Conservation (phyloP, 2,113 vertebrate species). For the Podiceps cristatus region DNA sequence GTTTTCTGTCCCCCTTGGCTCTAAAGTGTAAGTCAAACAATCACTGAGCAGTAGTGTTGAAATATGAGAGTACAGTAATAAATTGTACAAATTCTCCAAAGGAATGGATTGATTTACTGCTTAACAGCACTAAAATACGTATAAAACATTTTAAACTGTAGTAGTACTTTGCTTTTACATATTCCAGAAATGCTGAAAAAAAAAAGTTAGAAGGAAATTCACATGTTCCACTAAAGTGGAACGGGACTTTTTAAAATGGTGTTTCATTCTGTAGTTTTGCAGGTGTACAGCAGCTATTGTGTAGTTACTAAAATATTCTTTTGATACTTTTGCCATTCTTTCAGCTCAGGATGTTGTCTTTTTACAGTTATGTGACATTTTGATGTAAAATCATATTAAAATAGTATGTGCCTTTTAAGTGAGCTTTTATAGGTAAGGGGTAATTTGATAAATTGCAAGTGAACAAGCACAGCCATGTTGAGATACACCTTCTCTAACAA, state of each 20-base stretch:
- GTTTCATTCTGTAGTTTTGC: not conserved
- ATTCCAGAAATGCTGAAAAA: not conserved
- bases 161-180: not conserved
- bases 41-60: not conserved
- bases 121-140: not conserved
- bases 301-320: not conserved
- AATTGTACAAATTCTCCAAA: not conserved
- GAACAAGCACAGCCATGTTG: not conserved
- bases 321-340: not conserved
- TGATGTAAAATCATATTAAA: not conserved
- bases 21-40: conserved; percentile 83
- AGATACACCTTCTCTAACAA: not conserved
- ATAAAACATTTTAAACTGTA: not conserved
- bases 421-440: not conserved
- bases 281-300: not conserved
- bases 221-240: not conserved
- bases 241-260: not conserved
- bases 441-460: not conserved
- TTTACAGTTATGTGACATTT: not conserved
- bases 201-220: not conserved
- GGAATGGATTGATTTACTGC: not conserved
- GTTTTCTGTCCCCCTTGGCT: conserved; percentile 70
- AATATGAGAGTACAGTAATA: not conserved
- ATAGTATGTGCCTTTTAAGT: not conserved
- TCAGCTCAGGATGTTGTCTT: not conserved